These are phyloP conservation scores for Urocynchramus pylzowi DNA, from an alignment of 2,113 vertebrate species.

Conservation along the genomic window DNA sequence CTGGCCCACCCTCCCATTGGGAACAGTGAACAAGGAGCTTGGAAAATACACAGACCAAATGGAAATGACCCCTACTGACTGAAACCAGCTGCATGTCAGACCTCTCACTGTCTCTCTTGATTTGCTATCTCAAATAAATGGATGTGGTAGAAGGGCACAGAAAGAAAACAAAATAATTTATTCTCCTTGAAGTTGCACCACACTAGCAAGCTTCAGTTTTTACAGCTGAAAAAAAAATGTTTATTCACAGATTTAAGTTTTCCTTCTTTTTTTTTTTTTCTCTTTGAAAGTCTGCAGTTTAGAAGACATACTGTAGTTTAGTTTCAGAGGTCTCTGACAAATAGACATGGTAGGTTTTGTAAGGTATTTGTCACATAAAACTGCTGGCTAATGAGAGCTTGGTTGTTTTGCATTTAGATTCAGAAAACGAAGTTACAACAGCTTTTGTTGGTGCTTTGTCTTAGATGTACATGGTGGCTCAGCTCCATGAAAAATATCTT, in stretches of 20 bases:
- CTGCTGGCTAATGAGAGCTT: neutral
- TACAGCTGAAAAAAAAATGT: slow-evolving; percentile 60
- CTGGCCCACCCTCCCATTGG: slow-evolving; percentile 79
- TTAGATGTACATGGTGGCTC: neutral
- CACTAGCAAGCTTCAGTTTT: slow-evolving; percentile 42
- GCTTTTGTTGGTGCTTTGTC: neutral
- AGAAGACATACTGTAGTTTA: slow-evolving; percentile 3
- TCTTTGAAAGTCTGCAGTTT: slow-evolving; percentile 38
- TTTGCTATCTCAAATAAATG: slow-evolving; percentile 72
- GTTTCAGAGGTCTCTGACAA: slow-evolving; percentile 55
- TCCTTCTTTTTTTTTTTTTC: neutral
- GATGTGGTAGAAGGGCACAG: slow-evolving; percentile 35
- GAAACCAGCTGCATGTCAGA: slow-evolving; percentile 82
- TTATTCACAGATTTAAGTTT: slow-evolving; percentile 58
- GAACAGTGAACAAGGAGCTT: slow-evolving; percentile 81
- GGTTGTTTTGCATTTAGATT: neutral
- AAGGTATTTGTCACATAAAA: slow-evolving; percentile 42
- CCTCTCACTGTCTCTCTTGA: slow-evolving; percentile 61
- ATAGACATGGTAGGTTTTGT: slow-evolving; percentile 48
- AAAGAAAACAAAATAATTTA: slow-evolving; percentile 63
- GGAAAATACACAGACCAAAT: slow-evolving; percentile 81
- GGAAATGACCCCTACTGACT: slow-evolving; percentile 79
- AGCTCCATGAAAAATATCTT: neutral
- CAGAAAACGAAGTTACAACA: neutral
- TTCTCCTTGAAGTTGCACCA: slow-evolving; percentile 40